Conservation (phyloP, 2,888 invertebrate genomes). For the Schizotus pectinicornis region DNA sequence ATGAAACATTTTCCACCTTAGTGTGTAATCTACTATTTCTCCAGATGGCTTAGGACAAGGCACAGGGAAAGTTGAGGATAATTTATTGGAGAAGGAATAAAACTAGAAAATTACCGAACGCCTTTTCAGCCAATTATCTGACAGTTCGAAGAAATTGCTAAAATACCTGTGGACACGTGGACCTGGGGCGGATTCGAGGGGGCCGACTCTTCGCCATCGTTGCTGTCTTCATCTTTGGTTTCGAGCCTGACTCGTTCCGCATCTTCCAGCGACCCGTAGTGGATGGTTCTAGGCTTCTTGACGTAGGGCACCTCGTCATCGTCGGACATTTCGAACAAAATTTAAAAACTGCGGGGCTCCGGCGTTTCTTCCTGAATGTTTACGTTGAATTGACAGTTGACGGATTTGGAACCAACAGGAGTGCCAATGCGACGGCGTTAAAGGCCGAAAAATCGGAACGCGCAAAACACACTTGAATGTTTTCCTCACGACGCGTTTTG, state of each 20-base stretch:
- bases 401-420: no score
- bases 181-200: slow-evolving; percentile 66
- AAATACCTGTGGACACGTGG: slow-evolving; percentile 70
- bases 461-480: slow-evolving; percentile 27
- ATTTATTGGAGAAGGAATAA: no score
- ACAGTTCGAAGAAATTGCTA: no score
- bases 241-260: slow-evolving; percentile 75
- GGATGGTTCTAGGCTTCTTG: slow-evolving; percentile 78
- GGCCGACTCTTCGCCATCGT: slow-evolving; percentile 64
- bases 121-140: no score
- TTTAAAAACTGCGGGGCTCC: neutral
- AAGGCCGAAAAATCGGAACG: neutral
- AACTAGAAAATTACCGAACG: no score
- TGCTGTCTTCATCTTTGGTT: slow-evolving; percentile 62
- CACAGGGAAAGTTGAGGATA: no score
- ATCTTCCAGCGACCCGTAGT: slow-evolving; percentile 91
- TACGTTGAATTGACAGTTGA: no score
- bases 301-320: slow-evolving; percentile 78
- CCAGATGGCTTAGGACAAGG: no score
- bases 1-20: no score
- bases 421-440: no score
- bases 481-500: slow-evolving; percentile 38
- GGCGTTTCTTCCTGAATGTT: neutral
- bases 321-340: slow-evolving; percentile 73
- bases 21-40: no score